Percentiles rank a stretch among this genome's conserved stretches.
Conservation (phyloP, 2,797 vertebrate genomes). For the Delichon dasypus region DNA sequence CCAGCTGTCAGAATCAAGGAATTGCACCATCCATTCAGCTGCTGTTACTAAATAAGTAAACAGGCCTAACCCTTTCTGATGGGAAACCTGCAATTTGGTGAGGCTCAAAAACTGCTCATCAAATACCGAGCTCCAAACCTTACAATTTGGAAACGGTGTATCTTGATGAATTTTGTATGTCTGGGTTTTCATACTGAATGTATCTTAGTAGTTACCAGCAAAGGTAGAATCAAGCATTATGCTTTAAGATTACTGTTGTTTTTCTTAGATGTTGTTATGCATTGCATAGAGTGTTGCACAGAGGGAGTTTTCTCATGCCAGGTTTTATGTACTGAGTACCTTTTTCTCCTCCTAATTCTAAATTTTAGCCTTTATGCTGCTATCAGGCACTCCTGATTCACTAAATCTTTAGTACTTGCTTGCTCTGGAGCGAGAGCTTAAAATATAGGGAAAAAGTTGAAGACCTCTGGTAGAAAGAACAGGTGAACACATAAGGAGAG, state of each 20-base stretch:
- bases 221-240: neutral
- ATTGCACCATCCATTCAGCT: neutral
- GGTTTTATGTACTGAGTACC: neutral
- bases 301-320: neutral
- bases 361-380: neutral
- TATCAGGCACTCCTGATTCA: neutral
- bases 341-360: neutral
- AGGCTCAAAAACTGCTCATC: neutral
- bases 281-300: neutral
- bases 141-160: neutral
- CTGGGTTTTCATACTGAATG: neutral
- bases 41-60: neutral
- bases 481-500: rapidly evolving
- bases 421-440: neutral
- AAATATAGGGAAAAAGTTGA: neutral
- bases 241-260: neutral
- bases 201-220: neutral
- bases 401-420: neutral
- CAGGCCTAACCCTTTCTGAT: neutral
- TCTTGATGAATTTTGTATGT: neutral
- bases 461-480: neutral
- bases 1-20: neutral
- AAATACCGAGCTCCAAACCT: neutral
- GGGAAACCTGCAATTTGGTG: neutral
- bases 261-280: neutral